A percentile compares a stretch with the other conserved stretches of the same genome.
Evolutionary conservation across 2,113 vertebrate genomes (phyloP).

Genomic region (Esox niger): DNA sequence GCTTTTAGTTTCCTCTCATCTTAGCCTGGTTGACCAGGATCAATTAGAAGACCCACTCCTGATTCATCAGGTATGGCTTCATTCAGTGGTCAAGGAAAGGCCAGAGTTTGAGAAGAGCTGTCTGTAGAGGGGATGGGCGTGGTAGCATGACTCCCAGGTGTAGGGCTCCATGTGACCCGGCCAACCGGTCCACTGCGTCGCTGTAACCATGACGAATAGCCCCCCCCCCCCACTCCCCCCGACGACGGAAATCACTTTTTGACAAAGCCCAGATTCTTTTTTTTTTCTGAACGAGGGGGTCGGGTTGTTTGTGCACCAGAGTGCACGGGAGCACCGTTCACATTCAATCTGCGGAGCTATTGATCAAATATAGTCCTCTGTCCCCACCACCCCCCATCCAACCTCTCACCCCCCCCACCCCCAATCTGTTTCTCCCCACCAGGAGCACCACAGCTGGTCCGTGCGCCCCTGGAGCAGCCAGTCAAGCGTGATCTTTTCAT

Average conservation of each 20-base stretch:
- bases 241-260: constrained; percentile 39
- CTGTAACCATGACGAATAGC: constrained; percentile 47
- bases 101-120: background rate
- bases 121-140: no score
- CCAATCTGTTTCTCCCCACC: background rate
- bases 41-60: background rate
- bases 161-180: background rate
- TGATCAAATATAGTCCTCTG: constrained; percentile 17
- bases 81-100: constrained; percentile 20
- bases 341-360: constrained; percentile 38
- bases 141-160: constrained; percentile 15
- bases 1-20: background rate
- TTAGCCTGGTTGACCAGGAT: background rate
- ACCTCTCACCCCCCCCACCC: background rate
- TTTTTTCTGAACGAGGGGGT: constrained; percentile 14
- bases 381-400: constrained; percentile 19
- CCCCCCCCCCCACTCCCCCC: no score
- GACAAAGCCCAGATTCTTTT: constrained; percentile 34
- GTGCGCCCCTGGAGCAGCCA: constrained; percentile 50
- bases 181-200: background rate
- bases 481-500: constrained; percentile 64
- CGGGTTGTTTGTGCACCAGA: constrained; percentile 17
- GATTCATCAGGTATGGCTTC: constrained; percentile 42
- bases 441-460: constrained; percentile 62
- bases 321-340: constrained; percentile 29